Conservation (phyloP, 2,888 invertebrate genomes). For the Candidula unifasciata region DNA sequence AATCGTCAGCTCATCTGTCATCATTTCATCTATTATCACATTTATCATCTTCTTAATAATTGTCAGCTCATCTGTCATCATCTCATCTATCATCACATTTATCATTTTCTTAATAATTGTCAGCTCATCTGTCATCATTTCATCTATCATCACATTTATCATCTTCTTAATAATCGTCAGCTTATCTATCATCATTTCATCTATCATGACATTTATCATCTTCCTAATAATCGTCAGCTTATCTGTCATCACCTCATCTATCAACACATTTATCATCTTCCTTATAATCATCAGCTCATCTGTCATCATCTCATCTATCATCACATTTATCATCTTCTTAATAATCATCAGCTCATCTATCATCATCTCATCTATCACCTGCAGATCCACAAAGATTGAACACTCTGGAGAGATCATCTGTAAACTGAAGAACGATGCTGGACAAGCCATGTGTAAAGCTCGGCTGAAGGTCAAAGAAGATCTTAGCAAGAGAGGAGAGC, state of each 20-base stretch:
- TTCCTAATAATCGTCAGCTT: too few relatives aligned
- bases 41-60: too few relatives aligned
- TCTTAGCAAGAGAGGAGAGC: conserved; percentile 56
- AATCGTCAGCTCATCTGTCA: too few relatives aligned
- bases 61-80: too few relatives aligned
- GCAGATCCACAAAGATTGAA: conserved; percentile 53
- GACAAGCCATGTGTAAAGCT: conserved; percentile 70
- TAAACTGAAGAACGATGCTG: conserved; percentile 63
- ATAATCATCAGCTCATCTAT: not conserved
- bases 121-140: not conserved
- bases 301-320: not conserved
- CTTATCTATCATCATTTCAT: not conserved
- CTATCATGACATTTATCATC: not conserved
- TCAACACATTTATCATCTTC: too few relatives aligned
- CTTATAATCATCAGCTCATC: too few relatives aligned
- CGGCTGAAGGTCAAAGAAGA: conserved; percentile 68
- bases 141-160: too few relatives aligned
- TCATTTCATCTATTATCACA: too few relatives aligned
- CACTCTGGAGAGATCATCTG: conserved; percentile 59
- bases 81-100: too few relatives aligned
- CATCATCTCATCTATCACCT: not conserved
- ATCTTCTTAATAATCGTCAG: too few relatives aligned
- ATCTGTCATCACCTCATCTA: too few relatives aligned
- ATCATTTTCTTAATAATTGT: too few relatives aligned
- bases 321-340: not conserved